These are phyloP conservation scores for rat (Rattus norvegicus) DNA, from an alignment of 2,113 vertebrate genomes.

Conservation along the genomic window GRCr8 NC_086022.1:84722001-84722500, in stretches of 20 bases:
- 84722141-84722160: background rate
- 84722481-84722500: background rate
- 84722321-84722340: slow-evolving; percentile 33
- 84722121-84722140: background rate
- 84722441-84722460: background rate
- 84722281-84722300: background rate
- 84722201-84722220: background rate
- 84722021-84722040: background rate
- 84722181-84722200: background rate
- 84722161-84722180: background rate
- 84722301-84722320: background rate
- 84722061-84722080: background rate
- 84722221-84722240: background rate
- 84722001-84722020: background rate
- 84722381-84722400: background rate
- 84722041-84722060: background rate
- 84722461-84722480: background rate
- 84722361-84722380: background rate
- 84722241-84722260: background rate
- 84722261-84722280: background rate
- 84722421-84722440: background rate
- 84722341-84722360: slow-evolving; percentile 5
- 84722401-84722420: background rate
- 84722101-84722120: background rate
- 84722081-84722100: background rate